These are phyloP conservation scores for Sinella curviseta DNA, from an alignment of 1,140 invertebrate genomes.

Conservation along the genomic window DNA sequence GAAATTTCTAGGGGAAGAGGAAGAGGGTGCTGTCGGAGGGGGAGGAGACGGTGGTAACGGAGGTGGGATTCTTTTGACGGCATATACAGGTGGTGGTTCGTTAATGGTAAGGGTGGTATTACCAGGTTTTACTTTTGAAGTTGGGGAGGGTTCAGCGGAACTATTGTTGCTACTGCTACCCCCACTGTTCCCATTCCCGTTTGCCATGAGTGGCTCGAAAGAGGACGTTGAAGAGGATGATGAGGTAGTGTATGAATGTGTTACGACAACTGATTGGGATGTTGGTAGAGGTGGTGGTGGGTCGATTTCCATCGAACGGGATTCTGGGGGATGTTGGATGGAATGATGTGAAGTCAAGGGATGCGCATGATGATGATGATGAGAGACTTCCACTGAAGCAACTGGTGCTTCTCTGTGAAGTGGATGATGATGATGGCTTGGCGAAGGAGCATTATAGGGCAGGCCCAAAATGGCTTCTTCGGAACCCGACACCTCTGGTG, in stretches of 20 bases:
- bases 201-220: not conserved
- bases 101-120: not conserved
- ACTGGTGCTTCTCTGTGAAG: not conserved
- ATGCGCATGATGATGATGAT: not conserved
- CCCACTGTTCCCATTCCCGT: not conserved
- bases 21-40: not conserved
- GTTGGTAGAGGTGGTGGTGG: not conserved
- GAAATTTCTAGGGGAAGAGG: not conserved
- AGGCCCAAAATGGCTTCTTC: not conserved
- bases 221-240: not conserved
- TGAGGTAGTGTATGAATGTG: not conserved
- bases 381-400: not conserved
- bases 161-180: not conserved
- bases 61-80: constrained; percentile 16
- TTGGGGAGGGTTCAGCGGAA: not conserved
- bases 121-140: not conserved
- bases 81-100: constrained; percentile 9
- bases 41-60: not conserved
- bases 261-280: not conserved
- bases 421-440: not conserved
- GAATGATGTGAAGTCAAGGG: not conserved
- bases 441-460: not conserved
- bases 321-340: not conserved
- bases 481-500: not conserved
- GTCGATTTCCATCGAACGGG: not conserved